Evolutionary conservation across 2,888 invertebrate genomes (phyloP).

Genomic region (Rhopalosiphum nymphaeae): DNA sequence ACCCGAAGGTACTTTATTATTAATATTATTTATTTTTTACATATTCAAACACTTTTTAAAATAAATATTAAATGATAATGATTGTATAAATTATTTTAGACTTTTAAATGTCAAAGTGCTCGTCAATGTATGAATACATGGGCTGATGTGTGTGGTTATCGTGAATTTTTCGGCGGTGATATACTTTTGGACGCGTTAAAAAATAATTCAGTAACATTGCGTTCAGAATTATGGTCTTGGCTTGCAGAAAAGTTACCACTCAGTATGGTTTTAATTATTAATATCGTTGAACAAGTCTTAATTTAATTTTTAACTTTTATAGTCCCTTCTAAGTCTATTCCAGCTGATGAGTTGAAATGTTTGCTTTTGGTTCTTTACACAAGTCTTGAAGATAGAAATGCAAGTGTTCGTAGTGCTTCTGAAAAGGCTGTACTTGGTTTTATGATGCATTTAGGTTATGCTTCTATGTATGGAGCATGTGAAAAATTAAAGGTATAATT

Average conservation of each 20-base stretch:
- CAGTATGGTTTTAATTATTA: conserved; percentile 71
- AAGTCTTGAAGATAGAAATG: conserved; percentile 91
- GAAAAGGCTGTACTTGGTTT: conserved; percentile 90
- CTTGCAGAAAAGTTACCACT: conserved; percentile 84
- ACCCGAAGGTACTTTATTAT: conserved; percentile 77
- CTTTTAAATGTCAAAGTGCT: conserved; percentile 64
- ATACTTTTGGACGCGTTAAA: conserved; percentile 90
- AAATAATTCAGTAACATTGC: conserved; percentile 84
- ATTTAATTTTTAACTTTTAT: conserved; percentile 22
- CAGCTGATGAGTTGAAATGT: conserved; percentile 84
- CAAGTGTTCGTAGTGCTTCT: conserved; percentile 90
- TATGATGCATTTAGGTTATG: conserved; percentile 93
- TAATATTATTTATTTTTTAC: background rate
- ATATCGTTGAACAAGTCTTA: background rate
- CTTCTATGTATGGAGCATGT: conserved; percentile 80
- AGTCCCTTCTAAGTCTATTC: conserved; percentile 77
- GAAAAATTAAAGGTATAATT: conserved; percentile 81
- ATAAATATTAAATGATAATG: background rate
- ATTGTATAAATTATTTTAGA: conserved; percentile 68
- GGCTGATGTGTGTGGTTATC: conserved; percentile 85
- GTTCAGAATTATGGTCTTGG: conserved; percentile 88
- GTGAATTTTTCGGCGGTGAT: conserved; percentile 88
- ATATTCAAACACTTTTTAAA: background rate
- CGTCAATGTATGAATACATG: conserved; percentile 84
- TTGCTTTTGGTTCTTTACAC: conserved; percentile 84